Percentiles rank a stretch among this genome's conserved stretches.
Conservation (phyloP, 2,888 invertebrate genomes). For the Apamea anceps region DNA sequence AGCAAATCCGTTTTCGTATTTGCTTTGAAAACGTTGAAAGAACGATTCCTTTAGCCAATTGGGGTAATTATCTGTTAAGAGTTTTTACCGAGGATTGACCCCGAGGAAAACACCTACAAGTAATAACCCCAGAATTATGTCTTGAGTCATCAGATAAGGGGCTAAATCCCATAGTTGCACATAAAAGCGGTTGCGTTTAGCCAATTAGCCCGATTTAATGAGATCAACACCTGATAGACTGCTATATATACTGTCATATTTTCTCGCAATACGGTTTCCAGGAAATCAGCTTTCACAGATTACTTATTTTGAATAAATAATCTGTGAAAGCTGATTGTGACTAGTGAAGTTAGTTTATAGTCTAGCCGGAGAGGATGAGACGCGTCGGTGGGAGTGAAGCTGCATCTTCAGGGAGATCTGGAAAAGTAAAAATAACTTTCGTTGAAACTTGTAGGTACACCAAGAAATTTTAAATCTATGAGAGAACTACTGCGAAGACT, state of each 20-base stretch:
- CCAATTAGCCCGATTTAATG: conserved; percentile 11
- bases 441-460: background rate
- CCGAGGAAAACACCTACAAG: conserved; percentile 3
- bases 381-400: background rate
- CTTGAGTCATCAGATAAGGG: conserved; percentile 1
- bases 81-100: background rate
- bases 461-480: background rate
- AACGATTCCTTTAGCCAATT: conserved; percentile 18
- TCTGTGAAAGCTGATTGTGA: conserved; percentile 45
- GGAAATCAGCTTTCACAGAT: conserved; percentile 41
- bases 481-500: background rate
- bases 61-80: conserved; percentile 7
- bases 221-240: background rate
- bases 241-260: background rate
- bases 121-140: conserved; percentile 8
- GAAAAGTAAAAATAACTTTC: background rate
- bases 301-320: conserved; percentile 34
- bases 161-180: conserved; percentile 12
- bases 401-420: conserved; percentile 13
- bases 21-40: conserved; percentile 19
- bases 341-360: background rate
- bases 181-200: background rate
- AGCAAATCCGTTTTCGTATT: conserved; percentile 14
- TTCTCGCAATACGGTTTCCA: background rate
- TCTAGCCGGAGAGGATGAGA: background rate